These are phyloP conservation scores for Xiphophorus couchianus DNA, from an alignment of 2,113 vertebrate genomes.

Conservation along the genomic window DNA sequence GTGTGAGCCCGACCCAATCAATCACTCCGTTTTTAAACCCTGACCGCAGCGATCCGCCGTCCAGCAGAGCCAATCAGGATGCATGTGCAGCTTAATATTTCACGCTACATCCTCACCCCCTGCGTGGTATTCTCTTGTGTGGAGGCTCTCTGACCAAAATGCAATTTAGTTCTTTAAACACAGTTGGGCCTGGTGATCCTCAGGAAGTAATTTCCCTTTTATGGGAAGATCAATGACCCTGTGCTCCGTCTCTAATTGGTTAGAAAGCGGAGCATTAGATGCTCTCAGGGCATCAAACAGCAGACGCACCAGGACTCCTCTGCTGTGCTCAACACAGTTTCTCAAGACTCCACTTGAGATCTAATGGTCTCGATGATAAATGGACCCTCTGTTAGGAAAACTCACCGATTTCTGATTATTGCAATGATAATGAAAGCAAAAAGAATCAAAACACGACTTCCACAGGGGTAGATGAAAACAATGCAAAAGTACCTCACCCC, in stretches of 20 bases:
- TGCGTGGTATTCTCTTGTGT: constrained; percentile 21
- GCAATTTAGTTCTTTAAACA: constrained; percentile 63
- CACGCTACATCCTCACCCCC: constrained; percentile 26
- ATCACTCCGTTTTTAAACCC: not conserved
- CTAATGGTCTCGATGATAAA: not conserved
- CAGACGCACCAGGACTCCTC: constrained; percentile 11
- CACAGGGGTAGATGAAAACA: no score
- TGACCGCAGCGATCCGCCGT: not conserved
- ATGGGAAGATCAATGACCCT: constrained; percentile 62
- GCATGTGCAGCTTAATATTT: constrained; percentile 18
- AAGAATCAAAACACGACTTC: no score
- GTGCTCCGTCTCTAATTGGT: constrained; percentile 58
- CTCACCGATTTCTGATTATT: accelerated
- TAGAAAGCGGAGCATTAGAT: constrained; percentile 56
- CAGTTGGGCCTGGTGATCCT: constrained; percentile 35
- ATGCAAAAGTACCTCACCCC: no score
- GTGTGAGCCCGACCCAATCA: not conserved
- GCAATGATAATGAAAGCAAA: not conserved
- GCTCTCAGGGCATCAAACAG: constrained; percentile 38
- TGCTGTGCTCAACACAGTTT: constrained; percentile 33
- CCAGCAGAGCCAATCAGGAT: not conserved
- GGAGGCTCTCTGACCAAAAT: constrained; percentile 14
- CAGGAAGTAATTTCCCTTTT: constrained; percentile 67
- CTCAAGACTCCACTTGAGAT: constrained; percentile 4
- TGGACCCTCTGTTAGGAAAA: constrained; percentile 2